Evolutionary conservation across 2,113 vertebrate genomes (phyloP), one percentile per base, ranked within the genome.

Genomic region (Syngnathus typhle): DNA sequence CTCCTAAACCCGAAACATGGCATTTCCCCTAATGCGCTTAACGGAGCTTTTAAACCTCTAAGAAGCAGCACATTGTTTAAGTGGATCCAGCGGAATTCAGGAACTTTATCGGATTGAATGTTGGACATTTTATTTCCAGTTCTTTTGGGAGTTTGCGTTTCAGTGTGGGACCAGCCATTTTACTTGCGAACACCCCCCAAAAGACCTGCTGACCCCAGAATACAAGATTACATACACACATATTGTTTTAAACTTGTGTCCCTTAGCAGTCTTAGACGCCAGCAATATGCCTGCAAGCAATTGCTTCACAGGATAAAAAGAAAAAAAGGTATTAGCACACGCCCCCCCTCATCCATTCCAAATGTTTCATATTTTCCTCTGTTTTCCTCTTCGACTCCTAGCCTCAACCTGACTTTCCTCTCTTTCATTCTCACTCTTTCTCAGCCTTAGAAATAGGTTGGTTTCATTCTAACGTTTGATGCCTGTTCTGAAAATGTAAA

Each of bases 401-500:
- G 16, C 60, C 56, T 68, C 59, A 47, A 65, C 58, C 65, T 46
- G 49, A 68, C 60, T 65, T 73, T 72, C 64, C 82, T 2, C 18
- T 23, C 55, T 63, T 68, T n/a, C 43, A 15, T 11, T 39, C 44
- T 63, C 56, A 55, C 64, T 62, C 36, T 37, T 55, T 67, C 47
- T 68, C 75, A 76, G 74, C 74, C 75, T 9, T 19, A 55, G 76
- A 67, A 68, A 32, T 19, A 43, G 61, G 70, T 70, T 75, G 72
- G 61, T 82, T 85, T 84, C 80, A 87, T 84, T 32, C 74, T 75
- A 88, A 87, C 86, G 85, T 84, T 79, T 76, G 72, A 82, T 85
- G 86, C 85, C 85, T 90, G 88, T 88, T 91, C 85, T 90, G 85
- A 88, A 85, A 89, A 88, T 73, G 79, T 84, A 90, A 89, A 89